Evolutionary conservation across 2,888 invertebrate species (phyloP), one percentile per base, ranked within the genome.

Genomic region (Cataglyphis cursor): DNA sequence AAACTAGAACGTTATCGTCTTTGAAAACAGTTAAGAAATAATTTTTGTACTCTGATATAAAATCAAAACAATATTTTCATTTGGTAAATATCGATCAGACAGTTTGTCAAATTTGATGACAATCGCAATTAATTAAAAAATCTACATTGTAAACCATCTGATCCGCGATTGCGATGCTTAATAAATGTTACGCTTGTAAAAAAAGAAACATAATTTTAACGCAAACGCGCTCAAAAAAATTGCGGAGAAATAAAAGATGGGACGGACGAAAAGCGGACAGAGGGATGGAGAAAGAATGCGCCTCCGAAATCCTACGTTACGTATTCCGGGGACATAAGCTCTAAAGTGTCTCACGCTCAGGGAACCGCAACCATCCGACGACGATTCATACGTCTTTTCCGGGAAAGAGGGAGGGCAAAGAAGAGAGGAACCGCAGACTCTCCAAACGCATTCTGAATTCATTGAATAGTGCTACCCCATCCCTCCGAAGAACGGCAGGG

Each of bases 301-400:
- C 85, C 87, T 87, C 85, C 86, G 87, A 93, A 93, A 93, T 93
- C 93, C 92, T 86, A 84, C 89, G 92, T 93, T 93, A 93, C 90
- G 93, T 93, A 93, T 93, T 93, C 93, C 90, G 86, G 59, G 88
- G 87, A 92, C 93, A 93, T 92, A 92, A 89, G 91, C 93, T 92
- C 91, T 92, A 92, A 93, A 93, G 90, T 92, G 89, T 90, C 87
- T 89, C 90, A 88, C 86, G 86, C 87, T 85, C 89, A 88, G 89
- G 87, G 89, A 92, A 92, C 90, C 91, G 90, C 92, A 90, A 91
- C 90, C 90, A 91, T 92, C 92, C 91, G 89, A 89, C 86, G 91
- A 92, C 92, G 92, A 93, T 93, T 92, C 93, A 92, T 93, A 90
- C 89, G 91, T 91, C 91, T 92, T 89, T 89, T 85, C 88, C 83